These are phyloP conservation scores for Nycticryphes semicollaris DNA, from an alignment of 2,113 vertebrate species.

Conservation along the genomic window DNA sequence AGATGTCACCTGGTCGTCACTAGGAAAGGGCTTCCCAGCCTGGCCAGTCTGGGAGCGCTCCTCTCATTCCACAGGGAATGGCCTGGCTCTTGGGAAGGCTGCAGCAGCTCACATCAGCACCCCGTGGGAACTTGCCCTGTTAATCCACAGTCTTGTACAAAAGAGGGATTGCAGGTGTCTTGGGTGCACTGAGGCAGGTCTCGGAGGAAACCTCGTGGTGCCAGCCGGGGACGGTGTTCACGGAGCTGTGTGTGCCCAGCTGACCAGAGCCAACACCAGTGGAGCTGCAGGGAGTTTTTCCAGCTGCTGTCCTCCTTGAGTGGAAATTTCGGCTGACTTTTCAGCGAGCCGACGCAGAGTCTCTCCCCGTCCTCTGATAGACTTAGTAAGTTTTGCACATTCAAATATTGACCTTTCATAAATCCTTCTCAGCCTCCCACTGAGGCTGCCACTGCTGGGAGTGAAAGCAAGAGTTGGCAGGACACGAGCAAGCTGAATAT, in stretches of 20 bases:
- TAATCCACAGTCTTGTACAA: not conserved
- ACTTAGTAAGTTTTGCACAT: conserved; percentile 58
- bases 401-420: conserved; percentile 64
- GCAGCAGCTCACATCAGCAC: not conserved
- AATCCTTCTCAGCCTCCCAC: conserved; percentile 48
- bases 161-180: not conserved
- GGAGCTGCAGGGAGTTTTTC: not conserved
- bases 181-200: not conserved
- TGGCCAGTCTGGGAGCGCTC: not conserved
- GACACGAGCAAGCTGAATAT: conserved; percentile 60
- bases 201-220: rapidly evolving
- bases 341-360: not conserved
- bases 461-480: conserved; percentile 41
- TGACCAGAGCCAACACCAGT: not conserved
- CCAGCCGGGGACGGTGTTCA: rapidly evolving
- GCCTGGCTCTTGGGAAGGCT: not conserved
- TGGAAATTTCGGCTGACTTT: not conserved
- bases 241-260: not conserved
- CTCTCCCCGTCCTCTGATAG: not conserved
- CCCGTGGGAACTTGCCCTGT: rapidly evolving
- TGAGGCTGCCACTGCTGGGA: not conserved
- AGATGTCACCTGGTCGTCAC: not conserved
- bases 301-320: not conserved
- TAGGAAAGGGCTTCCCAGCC: not conserved
- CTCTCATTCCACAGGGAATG: not conserved